These are phyloP conservation scores for Erpornis zantholeuca DNA, from an alignment of 2,113 vertebrate genomes.

Conservation along the genomic window DNA sequence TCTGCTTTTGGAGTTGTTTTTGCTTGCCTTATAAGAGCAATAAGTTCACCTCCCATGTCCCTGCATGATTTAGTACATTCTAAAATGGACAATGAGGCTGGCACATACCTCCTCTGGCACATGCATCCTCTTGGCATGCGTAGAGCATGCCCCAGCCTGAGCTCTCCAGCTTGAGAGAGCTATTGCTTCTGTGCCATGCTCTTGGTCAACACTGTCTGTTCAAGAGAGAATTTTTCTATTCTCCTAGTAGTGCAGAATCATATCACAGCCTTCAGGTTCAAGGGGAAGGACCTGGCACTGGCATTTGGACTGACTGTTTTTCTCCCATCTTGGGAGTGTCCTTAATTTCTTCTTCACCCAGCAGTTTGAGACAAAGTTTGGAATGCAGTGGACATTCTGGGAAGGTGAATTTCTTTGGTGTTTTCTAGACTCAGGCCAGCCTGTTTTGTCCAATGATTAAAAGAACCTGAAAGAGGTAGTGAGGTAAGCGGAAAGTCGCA, in stretches of 20 bases:
- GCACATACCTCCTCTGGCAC: neutral
- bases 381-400: conserved; percentile 84
- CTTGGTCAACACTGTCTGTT: neutral
- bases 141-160: neutral
- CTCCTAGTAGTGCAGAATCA: conserved; percentile 80
- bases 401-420: conserved; percentile 65
- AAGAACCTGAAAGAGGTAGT: neutral
- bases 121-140: rapidly evolving
- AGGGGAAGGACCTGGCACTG: conserved; percentile 81
- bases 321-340: conserved; percentile 80
- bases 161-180: neutral
- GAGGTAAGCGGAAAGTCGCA: neutral
- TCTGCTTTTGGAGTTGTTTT: neutral
- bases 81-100: neutral
- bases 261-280: conserved; percentile 85
- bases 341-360: conserved; percentile 85
- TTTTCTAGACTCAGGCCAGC: neutral
- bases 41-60: neutral
- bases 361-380: conserved; percentile 75
- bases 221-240: neutral
- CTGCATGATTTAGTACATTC: neutral
- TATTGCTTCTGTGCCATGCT: neutral
- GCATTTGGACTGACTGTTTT: conserved; percentile 80
- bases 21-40: neutral
- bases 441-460: neutral